These are phyloP conservation scores for Puntigrus tetrazona DNA, from an alignment of 2,113 vertebrate genomes.

Conservation along the genomic window DNA sequence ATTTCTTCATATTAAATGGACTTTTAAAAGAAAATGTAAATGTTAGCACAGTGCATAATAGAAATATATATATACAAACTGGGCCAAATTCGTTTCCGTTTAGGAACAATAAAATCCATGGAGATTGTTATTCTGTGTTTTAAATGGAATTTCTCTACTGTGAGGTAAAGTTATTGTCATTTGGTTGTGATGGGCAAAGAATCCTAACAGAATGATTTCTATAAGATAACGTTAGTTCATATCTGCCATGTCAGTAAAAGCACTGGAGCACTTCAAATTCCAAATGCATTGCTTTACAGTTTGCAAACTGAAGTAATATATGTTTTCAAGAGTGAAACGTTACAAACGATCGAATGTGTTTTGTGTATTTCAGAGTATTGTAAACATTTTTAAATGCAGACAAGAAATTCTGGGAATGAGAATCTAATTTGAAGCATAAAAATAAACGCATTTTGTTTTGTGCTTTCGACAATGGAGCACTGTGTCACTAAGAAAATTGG, in stretches of 20 bases:
- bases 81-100: constrained; percentile 8
- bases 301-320: constrained; percentile 10
- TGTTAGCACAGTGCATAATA: constrained; percentile 10
- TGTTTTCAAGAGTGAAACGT: not conserved
- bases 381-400: not conserved
- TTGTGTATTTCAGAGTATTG: not conserved
- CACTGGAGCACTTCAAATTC: constrained; percentile 65
- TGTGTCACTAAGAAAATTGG: not conserved
- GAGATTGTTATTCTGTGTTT: constrained; percentile 10
- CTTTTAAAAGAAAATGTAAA: constrained; percentile 17
- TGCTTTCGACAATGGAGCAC: not conserved
- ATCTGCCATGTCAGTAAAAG: constrained; percentile 45
- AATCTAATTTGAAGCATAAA: not conserved
- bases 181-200: not conserved
- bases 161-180: not conserved
- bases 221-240: not conserved
- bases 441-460: not conserved
- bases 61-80: constrained; percentile 4
- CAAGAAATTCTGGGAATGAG: not conserved
- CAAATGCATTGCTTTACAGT: constrained; percentile 33
- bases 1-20: constrained; percentile 14
- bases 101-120: constrained; percentile 15
- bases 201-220: not conserved
- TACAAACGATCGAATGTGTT: not conserved
- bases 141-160: not conserved